These are phyloP conservation scores for Rhopalosiphum padi DNA, from an alignment of 1,140 invertebrate genomes.

Conservation along the genomic window DNA sequence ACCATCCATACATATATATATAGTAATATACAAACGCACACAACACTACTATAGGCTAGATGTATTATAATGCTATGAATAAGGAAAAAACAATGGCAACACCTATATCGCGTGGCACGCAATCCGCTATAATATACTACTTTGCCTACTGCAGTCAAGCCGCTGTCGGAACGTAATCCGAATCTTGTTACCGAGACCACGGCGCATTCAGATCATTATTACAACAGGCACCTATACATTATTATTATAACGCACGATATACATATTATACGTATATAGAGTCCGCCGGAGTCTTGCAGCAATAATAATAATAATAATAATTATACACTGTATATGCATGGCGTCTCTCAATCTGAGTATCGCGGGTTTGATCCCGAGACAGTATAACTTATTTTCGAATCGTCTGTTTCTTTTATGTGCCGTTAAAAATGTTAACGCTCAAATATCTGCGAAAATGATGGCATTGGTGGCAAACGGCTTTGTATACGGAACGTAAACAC, in stretches of 20 bases:
- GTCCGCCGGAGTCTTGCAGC: background rate
- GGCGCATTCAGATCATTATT: background rate
- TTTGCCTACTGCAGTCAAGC: constrained; percentile 7
- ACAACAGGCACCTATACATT: background rate
- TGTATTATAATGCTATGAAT: background rate
- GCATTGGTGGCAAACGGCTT: background rate
- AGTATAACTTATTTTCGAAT: background rate
- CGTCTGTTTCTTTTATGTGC: background rate
- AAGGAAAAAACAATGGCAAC: constrained; percentile 30
- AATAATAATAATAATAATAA: background rate
- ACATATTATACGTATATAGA: background rate
- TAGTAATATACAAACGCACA: background rate
- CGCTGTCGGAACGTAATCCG: constrained; percentile 30
- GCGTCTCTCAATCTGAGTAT: background rate
- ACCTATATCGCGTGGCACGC: constrained; percentile 1
- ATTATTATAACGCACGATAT: background rate
- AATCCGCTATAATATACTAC: background rate
- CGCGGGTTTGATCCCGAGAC: background rate
- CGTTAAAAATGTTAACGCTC: background rate
- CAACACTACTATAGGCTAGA: background rate
- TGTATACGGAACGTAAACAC: background rate
- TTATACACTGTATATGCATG: background rate
- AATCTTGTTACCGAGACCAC: constrained; percentile 45
- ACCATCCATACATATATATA: background rate
- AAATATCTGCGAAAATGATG: background rate